phyloP scores from a whole-genome alignment of 2,888 invertebrate genomes.

The Thymelicus lineola region DNA sequence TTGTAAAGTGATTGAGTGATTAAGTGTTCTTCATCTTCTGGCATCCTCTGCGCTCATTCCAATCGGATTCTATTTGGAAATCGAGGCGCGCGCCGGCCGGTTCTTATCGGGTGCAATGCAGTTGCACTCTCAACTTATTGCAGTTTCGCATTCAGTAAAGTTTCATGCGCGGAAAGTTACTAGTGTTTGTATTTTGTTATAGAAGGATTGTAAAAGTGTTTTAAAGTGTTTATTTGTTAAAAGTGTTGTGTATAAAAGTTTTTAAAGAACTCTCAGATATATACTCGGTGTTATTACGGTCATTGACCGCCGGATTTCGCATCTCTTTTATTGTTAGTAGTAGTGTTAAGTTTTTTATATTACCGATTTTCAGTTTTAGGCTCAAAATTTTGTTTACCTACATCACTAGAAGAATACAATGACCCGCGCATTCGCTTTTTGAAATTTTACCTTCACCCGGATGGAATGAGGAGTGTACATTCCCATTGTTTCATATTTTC shows the following conservation, averaged over 20 bases:
- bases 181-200: slow-evolving; percentile 66
- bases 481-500: slow-evolving; percentile 84
- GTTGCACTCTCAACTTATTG: slow-evolving; percentile 85
- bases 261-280: slow-evolving; percentile 74
- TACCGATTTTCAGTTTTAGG: slow-evolving; percentile 76
- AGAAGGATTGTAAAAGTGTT: slow-evolving; percentile 71
- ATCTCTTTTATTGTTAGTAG: slow-evolving; percentile 74
- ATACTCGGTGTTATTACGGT: slow-evolving; percentile 83
- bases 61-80: slow-evolving; percentile 81
- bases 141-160: slow-evolving; percentile 82
- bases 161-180: slow-evolving; percentile 82
- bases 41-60: slow-evolving; percentile 66
- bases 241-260: slow-evolving; percentile 76
- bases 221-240: slow-evolving; percentile 70
- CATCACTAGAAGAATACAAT: slow-evolving; percentile 79
- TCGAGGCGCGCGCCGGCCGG: slow-evolving; percentile 83
- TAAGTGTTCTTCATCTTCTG: slow-evolving; percentile 68
- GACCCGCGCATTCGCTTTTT: slow-evolving; percentile 81
- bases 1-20: slow-evolving; percentile 71
- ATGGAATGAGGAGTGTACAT: slow-evolving; percentile 84
- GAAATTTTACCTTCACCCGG: slow-evolving; percentile 79
- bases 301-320: slow-evolving; percentile 84
- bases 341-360: slow-evolving; percentile 66
- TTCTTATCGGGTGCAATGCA: slow-evolving; percentile 85
- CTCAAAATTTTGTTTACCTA: slow-evolving; percentile 67